Percentiles rank a stretch among this genome's conserved stretches.
These are phyloP conservation scores for Pachyrhynchus sulphureomaculatus DNA, from an alignment of 1,140 invertebrate species.

Conservation along the genomic window DNA sequence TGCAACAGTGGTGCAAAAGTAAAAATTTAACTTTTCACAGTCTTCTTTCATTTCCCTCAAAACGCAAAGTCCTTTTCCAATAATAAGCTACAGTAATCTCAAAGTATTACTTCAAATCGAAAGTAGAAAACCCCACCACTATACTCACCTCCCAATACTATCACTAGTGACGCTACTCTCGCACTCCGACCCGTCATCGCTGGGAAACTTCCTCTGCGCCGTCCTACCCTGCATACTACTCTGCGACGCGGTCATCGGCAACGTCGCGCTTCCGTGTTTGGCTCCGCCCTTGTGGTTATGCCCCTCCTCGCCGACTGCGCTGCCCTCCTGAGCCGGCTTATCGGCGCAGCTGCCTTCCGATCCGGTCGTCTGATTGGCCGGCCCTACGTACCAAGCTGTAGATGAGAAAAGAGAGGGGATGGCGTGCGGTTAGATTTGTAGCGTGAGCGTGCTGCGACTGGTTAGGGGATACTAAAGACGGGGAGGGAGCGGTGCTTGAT, in stretches of 20 bases:
- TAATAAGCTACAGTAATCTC: no score
- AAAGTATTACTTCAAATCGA: no score
- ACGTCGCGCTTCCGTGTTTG: conserved; percentile 59
- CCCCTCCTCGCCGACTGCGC: conserved; percentile 40
- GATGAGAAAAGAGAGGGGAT: conserved; percentile 37
- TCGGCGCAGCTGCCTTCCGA: conserved; percentile 46
- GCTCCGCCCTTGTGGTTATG: conserved; percentile 33
- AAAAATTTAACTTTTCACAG: no score
- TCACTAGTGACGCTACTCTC: conserved; percentile 74
- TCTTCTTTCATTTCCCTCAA: no score
- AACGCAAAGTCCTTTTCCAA: no score
- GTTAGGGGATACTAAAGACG: no score
- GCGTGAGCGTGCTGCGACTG: conserved; percentile 4
- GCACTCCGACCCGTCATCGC: conserved; percentile 59
- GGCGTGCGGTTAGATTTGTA: conserved; percentile 40
- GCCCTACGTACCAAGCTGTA: conserved; percentile 51
- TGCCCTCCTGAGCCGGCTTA: conserved; percentile 33
- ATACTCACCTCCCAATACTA: conserved; percentile 66
- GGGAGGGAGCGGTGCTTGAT: no score
- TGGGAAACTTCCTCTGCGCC: conserved; percentile 38
- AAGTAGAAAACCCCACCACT: no score
- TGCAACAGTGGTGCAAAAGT: no score
- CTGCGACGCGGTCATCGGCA: conserved; percentile 55
- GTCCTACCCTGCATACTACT: conserved; percentile 54
- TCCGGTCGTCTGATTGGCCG: conserved; percentile 44